A percentile compares a stretch with the other conserved stretches of the same genome.
phyloP scores from a whole-genome alignment of 2,797 vertebrate species.

The Nasua narica region DNA sequence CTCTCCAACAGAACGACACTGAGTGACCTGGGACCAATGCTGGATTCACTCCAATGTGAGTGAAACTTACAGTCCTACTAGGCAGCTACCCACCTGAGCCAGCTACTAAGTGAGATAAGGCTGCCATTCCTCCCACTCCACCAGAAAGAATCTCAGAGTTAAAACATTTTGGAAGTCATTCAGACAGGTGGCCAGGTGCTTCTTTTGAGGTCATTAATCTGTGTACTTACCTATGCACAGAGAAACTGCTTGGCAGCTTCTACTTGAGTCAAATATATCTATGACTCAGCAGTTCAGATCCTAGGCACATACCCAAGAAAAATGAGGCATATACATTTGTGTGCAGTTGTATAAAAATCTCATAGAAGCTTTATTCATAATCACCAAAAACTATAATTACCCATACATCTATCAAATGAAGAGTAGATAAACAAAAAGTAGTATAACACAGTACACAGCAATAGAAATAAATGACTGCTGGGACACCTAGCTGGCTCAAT shows the following conservation, averaged over 20 bases:
- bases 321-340: neutral
- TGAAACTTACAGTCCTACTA: neutral
- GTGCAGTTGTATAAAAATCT: neutral
- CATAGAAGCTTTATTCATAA: neutral
- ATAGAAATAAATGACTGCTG: neutral
- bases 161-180: neutral
- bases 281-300: neutral
- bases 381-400: neutral
- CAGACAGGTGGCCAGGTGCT: neutral
- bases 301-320: neutral
- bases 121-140: neutral
- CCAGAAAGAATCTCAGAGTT: neutral
- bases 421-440: neutral
- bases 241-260: neutral
- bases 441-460: neutral
- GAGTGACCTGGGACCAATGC: neutral
- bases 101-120: neutral
- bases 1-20: neutral
- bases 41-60: neutral
- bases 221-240: neutral
- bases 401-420: neutral
- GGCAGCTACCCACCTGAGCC: neutral
- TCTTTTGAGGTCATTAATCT: neutral
- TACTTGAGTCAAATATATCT: neutral
- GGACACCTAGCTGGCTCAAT: neutral